A percentile compares a stretch with the other conserved stretches of the same genome.
phyloP scores from a whole-genome alignment of 2,888 invertebrate genomes.

The Caenorhabditis sulstoni region DNA sequence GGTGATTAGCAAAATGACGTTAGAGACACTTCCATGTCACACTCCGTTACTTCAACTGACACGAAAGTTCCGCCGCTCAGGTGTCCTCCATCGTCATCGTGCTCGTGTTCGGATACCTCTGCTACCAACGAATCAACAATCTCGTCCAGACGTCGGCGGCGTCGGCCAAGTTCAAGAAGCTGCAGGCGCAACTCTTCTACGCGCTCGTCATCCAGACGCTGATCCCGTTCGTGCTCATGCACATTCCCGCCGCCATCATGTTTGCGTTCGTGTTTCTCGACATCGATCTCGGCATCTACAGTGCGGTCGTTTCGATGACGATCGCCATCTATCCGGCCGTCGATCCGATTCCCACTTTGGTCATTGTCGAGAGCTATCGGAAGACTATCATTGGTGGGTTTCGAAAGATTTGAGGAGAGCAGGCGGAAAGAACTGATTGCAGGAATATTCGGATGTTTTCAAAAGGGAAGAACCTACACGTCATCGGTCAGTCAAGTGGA shows the following conservation, averaged over 20 bases:
- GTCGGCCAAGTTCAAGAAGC: slow-evolving; percentile 24
- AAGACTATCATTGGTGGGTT: slow-evolving; percentile 25
- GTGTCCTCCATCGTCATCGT: slow-evolving; percentile 37
- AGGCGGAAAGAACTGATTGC: too few species aligned
- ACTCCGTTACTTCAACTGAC: neutral
- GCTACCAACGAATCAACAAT: slow-evolving; percentile 30
- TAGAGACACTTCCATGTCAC: too few species aligned
- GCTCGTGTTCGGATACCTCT: slow-evolving; percentile 28
- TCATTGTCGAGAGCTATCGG: slow-evolving; percentile 36
- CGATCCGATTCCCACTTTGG: slow-evolving; percentile 32
- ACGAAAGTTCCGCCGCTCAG: slow-evolving; percentile 13
- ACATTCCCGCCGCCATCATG: slow-evolving; percentile 38
- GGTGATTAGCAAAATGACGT: too few species aligned
- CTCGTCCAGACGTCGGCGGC: slow-evolving; percentile 19
- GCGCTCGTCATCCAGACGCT: slow-evolving; percentile 43
- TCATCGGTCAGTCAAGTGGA: slow-evolving; percentile 2
- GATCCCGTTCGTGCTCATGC: slow-evolving; percentile 39
- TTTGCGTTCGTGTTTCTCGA: slow-evolving; percentile 31
- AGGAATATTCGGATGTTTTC: slow-evolving; percentile 9
- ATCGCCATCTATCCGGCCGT: slow-evolving; percentile 40
- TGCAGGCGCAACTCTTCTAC: slow-evolving; percentile 42
- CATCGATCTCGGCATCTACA: slow-evolving; percentile 40
- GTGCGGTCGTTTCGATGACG: slow-evolving; percentile 46
- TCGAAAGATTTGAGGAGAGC: too few species aligned
- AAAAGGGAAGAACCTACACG: neutral